A percentile compares a stretch with the other conserved stretches of the same genome.
These are phyloP conservation scores for Notothenia rossii DNA, from an alignment of 2,113 vertebrate genomes.

Conservation along the genomic window DNA sequence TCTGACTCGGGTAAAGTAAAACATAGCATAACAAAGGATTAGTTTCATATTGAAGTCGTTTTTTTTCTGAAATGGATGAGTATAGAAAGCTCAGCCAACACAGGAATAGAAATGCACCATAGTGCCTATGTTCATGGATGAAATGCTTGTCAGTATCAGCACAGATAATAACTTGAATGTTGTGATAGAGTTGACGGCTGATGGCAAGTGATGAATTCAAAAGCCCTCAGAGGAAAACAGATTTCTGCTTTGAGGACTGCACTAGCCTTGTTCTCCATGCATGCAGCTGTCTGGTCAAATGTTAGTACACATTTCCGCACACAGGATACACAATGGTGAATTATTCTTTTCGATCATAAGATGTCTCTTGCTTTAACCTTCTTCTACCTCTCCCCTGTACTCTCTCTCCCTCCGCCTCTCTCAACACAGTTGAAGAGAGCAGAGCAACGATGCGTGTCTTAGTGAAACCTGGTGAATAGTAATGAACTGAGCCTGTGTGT, in stretches of 20 bases:
- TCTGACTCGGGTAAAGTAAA: constrained; percentile 41
- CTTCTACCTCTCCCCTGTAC: constrained; percentile 33
- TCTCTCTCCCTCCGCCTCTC: constrained; percentile 34
- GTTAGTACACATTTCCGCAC: constrained; percentile 68
- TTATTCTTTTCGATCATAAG: constrained; percentile 65
- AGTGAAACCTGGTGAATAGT: constrained; percentile 85
- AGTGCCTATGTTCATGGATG: constrained; percentile 47
- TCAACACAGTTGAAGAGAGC: constrained; percentile 71
- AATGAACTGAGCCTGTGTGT: constrained; percentile 85
- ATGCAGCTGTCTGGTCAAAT: constrained; percentile 60
- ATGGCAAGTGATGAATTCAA: constrained; percentile 59
- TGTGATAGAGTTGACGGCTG: constrained; percentile 21
- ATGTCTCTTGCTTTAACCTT: constrained; percentile 46
- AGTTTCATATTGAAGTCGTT: constrained; percentile 33
- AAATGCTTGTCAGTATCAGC: constrained; percentile 60
- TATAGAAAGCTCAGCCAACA: constrained; percentile 23
- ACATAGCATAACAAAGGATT: constrained; percentile 55
- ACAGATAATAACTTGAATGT: constrained; percentile 60
- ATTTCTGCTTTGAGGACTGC: constrained; percentile 46
- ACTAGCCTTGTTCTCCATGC: constrained; percentile 41
- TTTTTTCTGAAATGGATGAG: constrained; percentile 42
- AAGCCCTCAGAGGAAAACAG: constrained; percentile 41
- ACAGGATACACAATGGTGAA: constrained; percentile 62
- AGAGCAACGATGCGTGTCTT: constrained; percentile 79
- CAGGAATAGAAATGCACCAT: constrained; percentile 43